Conservation (phyloP, 64 coral and sea anemone species). For the Catalaphyllia jardinei region DNA sequence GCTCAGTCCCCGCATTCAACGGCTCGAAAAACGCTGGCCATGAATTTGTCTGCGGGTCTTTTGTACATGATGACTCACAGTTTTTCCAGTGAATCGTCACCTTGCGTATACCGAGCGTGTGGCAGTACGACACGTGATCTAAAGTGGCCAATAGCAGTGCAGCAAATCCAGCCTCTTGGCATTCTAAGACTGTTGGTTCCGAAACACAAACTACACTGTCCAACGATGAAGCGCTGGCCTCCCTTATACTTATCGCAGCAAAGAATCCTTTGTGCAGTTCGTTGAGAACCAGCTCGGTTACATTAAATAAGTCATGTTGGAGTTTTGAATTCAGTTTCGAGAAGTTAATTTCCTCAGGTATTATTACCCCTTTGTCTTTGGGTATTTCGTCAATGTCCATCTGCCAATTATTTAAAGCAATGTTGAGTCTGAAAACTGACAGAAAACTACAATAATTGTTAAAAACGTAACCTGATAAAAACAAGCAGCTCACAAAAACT, state of each 20-base stretch:
- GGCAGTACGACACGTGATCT: conserved; percentile 66
- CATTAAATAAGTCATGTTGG: background rate
- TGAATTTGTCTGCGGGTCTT: conserved; percentile 54
- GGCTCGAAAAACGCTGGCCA: conserved; percentile 85
- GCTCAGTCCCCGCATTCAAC: conserved; percentile 54
- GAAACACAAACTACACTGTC: conserved; percentile 48
- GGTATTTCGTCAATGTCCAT: background rate
- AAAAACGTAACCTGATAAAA: no score
- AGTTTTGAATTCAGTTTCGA: background rate
- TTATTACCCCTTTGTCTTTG: background rate
- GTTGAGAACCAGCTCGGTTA: background rate
- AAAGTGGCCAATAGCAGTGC: conserved; percentile 62
- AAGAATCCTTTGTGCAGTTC: conserved; percentile 17
- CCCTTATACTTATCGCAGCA: background rate
- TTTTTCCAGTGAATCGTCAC: conserved; percentile 67
- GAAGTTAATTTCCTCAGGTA: background rate
- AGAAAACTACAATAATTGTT: background rate
- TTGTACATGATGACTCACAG: conserved; percentile 52
- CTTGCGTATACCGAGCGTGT: conserved; percentile 28
- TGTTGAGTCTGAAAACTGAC: background rate
- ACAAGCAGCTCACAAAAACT: no score
- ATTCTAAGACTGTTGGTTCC: conserved; percentile 55
- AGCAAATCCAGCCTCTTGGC: conserved; percentile 51
- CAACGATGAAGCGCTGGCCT: background rate
- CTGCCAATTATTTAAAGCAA: background rate